Base-by-base conservation (phyloP, 1,140 invertebrate genomes). In the Drosophila repletoides region DNA sequence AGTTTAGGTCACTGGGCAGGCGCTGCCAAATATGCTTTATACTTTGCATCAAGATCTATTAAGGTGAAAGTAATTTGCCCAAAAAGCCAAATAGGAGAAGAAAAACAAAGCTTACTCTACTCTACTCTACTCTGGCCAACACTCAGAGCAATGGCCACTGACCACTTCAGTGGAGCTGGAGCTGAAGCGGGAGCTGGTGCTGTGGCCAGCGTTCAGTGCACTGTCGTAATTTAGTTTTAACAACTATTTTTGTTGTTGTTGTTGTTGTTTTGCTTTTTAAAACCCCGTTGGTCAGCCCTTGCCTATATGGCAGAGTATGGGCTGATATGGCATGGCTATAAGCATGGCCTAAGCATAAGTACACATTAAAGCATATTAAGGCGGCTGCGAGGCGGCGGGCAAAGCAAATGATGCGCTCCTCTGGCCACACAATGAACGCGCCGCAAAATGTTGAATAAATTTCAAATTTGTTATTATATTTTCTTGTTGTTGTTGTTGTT, bases 351-450 rank as follows among this genome's bases (percentile, higher is more conserved):
- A 63, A 71, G 66, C 66, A 53, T 66, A 83, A 84, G 80, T 74
- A 84, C 80, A 86, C 69, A 84, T 84, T 84, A 84, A 84, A 84
- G 79, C 80, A 84, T 71, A 84, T 84, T 84, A 86, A 83, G 74
- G 79, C 74, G 70, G 56, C 74, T 52, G 51, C 51, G 24, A 33
- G 45, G 12, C 74, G 70, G 56, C 74, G 56, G 51, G 34, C 14
- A 33, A 28, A 9, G 72, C 77, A 83, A 83, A 84, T 84, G 79
- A 84, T 84, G 79, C 79, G 80, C 79, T 84, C 61, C 80, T 86
- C 80, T 84, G 75, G 80, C 71, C 80, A 84, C 65, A 83, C 70
- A 83, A 83, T 76, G 70, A 61, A 67, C 52, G 17, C 28, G 26
- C 31, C 22, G 34, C 24, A 46, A 79, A 43, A 41, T 74, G 76